A percentile compares a stretch with the other conserved stretches of the same genome.
Conservation (phyloP, 2,888 invertebrate genomes). For the Erynnis tages region DNA sequence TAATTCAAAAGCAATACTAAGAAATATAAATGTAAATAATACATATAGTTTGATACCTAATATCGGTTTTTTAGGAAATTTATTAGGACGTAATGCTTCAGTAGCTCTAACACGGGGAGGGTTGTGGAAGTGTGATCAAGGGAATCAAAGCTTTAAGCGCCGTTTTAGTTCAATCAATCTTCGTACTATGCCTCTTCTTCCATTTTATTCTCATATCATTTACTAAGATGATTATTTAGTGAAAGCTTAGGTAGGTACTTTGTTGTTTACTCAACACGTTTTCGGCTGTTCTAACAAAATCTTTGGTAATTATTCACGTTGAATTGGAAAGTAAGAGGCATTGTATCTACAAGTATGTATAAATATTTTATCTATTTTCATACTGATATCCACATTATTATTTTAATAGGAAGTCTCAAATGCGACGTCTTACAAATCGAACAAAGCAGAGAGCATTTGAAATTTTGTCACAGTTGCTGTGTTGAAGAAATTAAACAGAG, state of each 20-base stretch:
- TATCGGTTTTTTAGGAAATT: constrained; percentile 78
- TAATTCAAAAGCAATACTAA: constrained; percentile 80
- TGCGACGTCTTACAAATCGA: constrained; percentile 38
- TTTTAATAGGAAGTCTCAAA: constrained; percentile 53
- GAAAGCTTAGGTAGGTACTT: constrained; percentile 7
- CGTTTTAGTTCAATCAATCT: constrained; percentile 62
- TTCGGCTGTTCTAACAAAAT: constrained; percentile 19
- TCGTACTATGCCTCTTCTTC: constrained; percentile 55
- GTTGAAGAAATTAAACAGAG: constrained; percentile 78
- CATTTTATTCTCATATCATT: constrained; percentile 22
- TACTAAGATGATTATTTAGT: constrained; percentile 9
- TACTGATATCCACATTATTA: constrained; percentile 62
- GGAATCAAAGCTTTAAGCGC: constrained; percentile 80
- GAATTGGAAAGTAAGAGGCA: constrained; percentile 44
- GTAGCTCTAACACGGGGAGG: constrained; percentile 68
- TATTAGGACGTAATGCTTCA: constrained; percentile 74
- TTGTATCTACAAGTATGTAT: constrained; percentile 52
- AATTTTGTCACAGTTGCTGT: constrained; percentile 59
- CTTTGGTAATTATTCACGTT: constrained; percentile 3
- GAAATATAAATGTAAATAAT: constrained; percentile 81
- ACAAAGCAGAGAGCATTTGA: constrained; percentile 50
- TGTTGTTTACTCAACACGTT: neutral
- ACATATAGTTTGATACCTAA: constrained; percentile 78
- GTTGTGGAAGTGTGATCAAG: constrained; percentile 69
- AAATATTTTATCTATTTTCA: constrained; percentile 74